Base-by-base conservation (phyloP, 2,113 vertebrate genomes). In the Scytalopus superciliaris region DNA sequence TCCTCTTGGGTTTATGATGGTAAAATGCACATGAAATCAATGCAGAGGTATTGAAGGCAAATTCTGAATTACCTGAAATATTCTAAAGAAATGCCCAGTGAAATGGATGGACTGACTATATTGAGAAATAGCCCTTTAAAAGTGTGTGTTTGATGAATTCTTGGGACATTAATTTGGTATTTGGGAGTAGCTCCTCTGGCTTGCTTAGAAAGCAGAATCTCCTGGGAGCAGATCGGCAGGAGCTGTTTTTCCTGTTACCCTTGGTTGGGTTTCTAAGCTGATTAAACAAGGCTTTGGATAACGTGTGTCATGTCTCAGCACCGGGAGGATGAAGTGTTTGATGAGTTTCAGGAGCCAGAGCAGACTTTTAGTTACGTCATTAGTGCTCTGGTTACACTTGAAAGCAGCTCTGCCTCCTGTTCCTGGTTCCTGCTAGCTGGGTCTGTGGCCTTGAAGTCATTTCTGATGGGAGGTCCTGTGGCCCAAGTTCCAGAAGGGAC, bases 281-380 rank as follows among this genome's bases (percentile, higher is more conserved):
- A 91, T 96, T 95, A 92, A 91, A 89, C 0, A 7, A 76, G 82
- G 53, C 66, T 95, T 76, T 95, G 94, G 91, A 14, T 93, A 66
- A 84, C 53, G 53, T 73, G 91, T 94, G 94, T 91, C 95, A 96
- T 35, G 94, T 91, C 95, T 95, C 95, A 94, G 22, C 66, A 17
- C 23, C 2, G 7, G 7, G 55, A 87, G 74, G 81, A 91, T 95
- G 89, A 96, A 76, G 94, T 87, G 89, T 96, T 94, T 62, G 84
- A 68, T 25, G 82, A 66, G 47, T 42, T 97, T 64, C 21, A 4
- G 89, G 66, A 95, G 93, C 93, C 91, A 92, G 84, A 30, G 73
- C 73, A 91, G 93, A 25, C 37, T 81, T 30, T 10, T 14, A 31
- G 66, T 94, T 83, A 81, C 74, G 52, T 93, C 87, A 50, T 22